phyloP scores from a whole-genome alignment of 2,113 vertebrate genomes.

The Bombycilla garrulus region DNA sequence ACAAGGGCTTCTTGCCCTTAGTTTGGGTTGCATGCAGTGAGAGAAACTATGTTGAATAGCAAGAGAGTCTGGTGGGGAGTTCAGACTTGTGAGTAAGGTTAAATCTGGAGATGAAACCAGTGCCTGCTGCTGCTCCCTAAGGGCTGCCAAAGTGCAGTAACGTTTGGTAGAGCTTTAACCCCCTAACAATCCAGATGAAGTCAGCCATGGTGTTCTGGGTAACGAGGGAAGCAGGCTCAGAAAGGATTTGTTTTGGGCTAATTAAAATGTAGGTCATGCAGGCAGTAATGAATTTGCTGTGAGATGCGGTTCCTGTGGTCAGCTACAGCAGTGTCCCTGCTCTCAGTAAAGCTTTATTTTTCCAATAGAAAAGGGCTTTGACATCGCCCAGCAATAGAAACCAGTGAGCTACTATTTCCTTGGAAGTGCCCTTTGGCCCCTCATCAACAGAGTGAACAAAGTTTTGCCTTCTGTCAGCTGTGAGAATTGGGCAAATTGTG shows the following conservation, averaged over 20 bases:
- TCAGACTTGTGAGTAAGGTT: not conserved
- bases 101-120: not conserved
- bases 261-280: slow-evolving; percentile 54
- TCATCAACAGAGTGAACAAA: not conserved
- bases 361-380: not conserved
- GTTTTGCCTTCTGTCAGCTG: not conserved
- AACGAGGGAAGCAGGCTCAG: not conserved
- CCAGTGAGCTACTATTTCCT: not conserved
- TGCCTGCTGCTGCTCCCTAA: not conserved
- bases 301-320: not conserved
- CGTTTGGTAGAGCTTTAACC: slow-evolving; percentile 3
- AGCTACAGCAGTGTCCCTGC: not conserved
- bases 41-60: not conserved
- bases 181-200: not conserved
- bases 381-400: not conserved
- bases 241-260: slow-evolving; percentile 42
- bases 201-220: not conserved
- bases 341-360: not conserved
- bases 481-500: not conserved
- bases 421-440: slow-evolving; percentile 6
- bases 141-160: not conserved
- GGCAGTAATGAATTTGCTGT: slow-evolving; percentile 4
- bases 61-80: not conserved
- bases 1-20: not conserved
- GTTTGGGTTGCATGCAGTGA: not conserved